phyloP scores from a whole-genome alignment of 2,797 vertebrate species.

The Hyperoplus immaculatus region DNA sequence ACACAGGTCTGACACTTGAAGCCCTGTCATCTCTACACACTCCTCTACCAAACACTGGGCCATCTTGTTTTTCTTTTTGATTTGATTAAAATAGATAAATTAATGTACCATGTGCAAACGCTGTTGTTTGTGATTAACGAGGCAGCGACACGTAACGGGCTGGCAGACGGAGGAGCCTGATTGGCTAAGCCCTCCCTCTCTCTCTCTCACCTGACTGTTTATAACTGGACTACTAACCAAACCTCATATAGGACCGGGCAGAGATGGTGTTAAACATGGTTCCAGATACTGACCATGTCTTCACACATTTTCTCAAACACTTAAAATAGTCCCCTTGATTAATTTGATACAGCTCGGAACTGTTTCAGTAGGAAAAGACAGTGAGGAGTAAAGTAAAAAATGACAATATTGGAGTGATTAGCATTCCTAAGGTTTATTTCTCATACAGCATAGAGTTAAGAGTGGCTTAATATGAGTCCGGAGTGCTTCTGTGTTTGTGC shows the following conservation, averaged over 20 bases:
- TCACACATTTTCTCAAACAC: background rate
- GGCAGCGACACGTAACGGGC: slow-evolving; percentile 73
- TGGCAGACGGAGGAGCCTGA: slow-evolving; percentile 60
- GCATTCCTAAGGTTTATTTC: background rate
- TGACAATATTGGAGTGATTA: background rate
- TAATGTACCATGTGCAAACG: slow-evolving; percentile 73
- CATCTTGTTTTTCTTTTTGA: slow-evolving; percentile 74
- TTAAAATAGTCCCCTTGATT: background rate
- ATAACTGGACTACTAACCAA: slow-evolving; percentile 17
- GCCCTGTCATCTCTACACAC: slow-evolving; percentile 58
- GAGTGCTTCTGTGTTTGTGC: slow-evolving; percentile 23
- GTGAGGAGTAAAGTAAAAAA: background rate
- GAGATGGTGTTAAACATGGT: background rate
- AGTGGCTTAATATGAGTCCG: slow-evolving; percentile 2
- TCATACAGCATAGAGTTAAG: background rate
- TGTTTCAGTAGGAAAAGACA: background rate
- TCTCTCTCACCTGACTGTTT: slow-evolving; percentile 64
- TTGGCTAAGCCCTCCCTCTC: slow-evolving; percentile 50
- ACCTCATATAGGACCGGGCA: slow-evolving; percentile 2
- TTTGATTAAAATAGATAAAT: slow-evolving; percentile 83
- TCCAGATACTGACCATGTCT: background rate
- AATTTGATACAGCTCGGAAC: background rate
- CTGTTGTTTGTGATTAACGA: slow-evolving; percentile 82
- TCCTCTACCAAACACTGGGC: slow-evolving; percentile 69
- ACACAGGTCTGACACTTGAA: slow-evolving; percentile 51